phyloP scores from a whole-genome alignment of 2,113 vertebrate genomes.

The Eolophus roseicapilla region DNA sequence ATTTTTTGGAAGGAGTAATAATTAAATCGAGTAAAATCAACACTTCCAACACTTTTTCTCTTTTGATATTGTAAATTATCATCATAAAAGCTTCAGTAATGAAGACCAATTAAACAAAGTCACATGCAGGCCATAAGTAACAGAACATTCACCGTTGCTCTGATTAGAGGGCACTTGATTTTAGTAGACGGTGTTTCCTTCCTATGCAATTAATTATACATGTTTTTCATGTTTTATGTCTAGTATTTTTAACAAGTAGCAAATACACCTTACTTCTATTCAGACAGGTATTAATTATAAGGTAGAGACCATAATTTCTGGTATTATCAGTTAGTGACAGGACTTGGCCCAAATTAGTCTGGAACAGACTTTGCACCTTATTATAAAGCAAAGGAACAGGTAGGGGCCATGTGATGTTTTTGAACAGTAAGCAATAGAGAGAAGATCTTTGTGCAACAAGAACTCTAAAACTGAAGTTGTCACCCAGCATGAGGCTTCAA shows the following conservation, averaged over 20 bases:
- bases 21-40: background rate
- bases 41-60: background rate
- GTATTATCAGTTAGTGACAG: background rate
- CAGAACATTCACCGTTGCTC: background rate
- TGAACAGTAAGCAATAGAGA: background rate
- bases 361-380: background rate
- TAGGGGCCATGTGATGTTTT: background rate
- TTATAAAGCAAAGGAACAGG: background rate
- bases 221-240: background rate
- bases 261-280: background rate
- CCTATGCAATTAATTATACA: background rate
- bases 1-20: background rate
- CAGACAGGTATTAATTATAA: background rate
- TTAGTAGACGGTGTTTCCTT: background rate
- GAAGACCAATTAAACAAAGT: background rate
- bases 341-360: background rate
- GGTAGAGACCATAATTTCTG: background rate
- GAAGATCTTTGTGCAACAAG: background rate
- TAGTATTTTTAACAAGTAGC: background rate
- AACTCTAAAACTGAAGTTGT: background rate
- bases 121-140: background rate
- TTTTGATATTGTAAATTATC: background rate
- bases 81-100: background rate
- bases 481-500: background rate
- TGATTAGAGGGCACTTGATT: background rate